These are phyloP conservation scores for Alosa alosa DNA, from an alignment of 2,113 vertebrate genomes.

Conservation along the genomic window DNA sequence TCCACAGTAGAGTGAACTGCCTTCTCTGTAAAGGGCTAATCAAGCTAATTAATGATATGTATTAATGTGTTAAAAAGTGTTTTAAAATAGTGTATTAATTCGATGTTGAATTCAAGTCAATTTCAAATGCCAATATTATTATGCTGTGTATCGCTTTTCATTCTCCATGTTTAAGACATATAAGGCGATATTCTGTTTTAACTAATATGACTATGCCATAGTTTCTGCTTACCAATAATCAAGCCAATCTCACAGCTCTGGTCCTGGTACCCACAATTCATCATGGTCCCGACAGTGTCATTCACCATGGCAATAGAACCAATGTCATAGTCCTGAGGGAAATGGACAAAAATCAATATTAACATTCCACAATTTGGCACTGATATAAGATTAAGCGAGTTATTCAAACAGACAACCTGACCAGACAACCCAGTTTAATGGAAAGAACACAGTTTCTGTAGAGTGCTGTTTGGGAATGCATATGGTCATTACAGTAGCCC, in stretches of 20 bases:
- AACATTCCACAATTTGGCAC: neutral
- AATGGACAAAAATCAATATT: conserved; percentile 6
- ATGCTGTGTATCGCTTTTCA: neutral
- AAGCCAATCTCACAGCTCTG: conserved; percentile 77
- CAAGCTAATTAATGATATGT: too few relatives aligned
- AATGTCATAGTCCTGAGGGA: conserved; percentile 64
- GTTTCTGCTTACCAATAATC: conserved; percentile 72
- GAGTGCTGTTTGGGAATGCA: too few relatives aligned
- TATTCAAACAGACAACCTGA: neutral
- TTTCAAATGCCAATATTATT: too few relatives aligned
- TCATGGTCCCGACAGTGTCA: conserved; percentile 83
- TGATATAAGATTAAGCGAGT: neutral
- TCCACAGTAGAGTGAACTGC: too few relatives aligned
- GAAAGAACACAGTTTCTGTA: too few relatives aligned
- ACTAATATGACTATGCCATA: neutral
- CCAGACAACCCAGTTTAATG: too few relatives aligned
- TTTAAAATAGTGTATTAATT: too few relatives aligned
- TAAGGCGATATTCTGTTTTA: neutral
- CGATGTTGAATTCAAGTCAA: too few relatives aligned
- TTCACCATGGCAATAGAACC: conserved; percentile 81
- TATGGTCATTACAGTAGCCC: neutral
- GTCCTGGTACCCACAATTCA: conserved; percentile 68
- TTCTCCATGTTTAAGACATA: neutral
- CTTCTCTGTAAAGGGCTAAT: too few relatives aligned
- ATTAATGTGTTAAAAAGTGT: too few relatives aligned